Percentiles rank a stretch among this genome's conserved stretches.
These are phyloP conservation scores for Calyptomena viridis DNA, from an alignment of 2,113 vertebrate species.

Conservation along the genomic window DNA sequence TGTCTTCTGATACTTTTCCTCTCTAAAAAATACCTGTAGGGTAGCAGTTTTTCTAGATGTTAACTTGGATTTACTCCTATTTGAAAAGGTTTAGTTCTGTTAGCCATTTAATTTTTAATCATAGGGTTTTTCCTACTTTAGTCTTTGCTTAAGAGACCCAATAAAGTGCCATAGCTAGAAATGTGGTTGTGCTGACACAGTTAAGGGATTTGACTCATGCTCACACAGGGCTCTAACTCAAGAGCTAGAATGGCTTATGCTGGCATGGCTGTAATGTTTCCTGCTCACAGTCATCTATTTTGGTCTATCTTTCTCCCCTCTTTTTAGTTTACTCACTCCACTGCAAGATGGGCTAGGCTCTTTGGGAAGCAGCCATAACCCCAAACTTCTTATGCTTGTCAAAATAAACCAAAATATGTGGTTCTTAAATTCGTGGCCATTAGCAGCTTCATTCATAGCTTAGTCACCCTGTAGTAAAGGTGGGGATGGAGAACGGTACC, in stretches of 20 bases:
- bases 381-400: neutral
- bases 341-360: neutral
- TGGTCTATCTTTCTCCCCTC: neutral
- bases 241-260: neutral
- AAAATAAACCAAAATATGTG: neutral
- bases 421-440: neutral
- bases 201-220: slow-evolving; percentile 29
- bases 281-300: neutral
- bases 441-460: neutral
- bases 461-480: neutral
- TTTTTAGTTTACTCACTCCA: neutral
- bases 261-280: neutral
- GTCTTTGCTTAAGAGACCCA: neutral
- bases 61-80: neutral
- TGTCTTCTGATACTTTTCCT: neutral
- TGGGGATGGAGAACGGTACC: neutral
- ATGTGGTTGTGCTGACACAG: neutral
- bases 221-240: slow-evolving; percentile 21
- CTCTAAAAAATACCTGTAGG: neutral
- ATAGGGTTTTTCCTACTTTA: neutral
- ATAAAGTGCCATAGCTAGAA: neutral
- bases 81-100: neutral
- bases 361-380: neutral
- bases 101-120: neutral
- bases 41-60: neutral